Percentiles rank a stretch among this genome's conserved stretches.
Evolutionary conservation across 2,888 invertebrate genomes (phyloP).

Genomic region (Volucella inflata): DNA sequence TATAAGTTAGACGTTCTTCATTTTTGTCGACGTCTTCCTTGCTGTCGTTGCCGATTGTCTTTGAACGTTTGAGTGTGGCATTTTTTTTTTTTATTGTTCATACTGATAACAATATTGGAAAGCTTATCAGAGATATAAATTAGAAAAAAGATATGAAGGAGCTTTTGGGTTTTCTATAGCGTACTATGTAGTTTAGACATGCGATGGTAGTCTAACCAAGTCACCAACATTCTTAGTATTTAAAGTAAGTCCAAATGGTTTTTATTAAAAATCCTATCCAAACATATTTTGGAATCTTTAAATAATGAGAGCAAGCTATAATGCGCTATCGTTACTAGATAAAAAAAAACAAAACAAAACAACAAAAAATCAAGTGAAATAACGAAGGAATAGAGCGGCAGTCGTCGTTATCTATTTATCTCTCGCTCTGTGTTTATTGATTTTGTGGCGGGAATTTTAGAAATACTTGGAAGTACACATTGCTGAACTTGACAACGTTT

Average conservation of each 20-base stretch:
- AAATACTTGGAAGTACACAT: too few species aligned
- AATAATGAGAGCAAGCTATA: conserved; percentile 2
- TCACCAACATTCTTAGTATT: background rate
- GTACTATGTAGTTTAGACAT: background rate
- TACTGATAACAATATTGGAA: conserved; percentile 52
- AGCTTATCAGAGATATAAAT: conserved; percentile 77
- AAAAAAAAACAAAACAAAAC: conserved; percentile 10
- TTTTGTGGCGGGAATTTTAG: conserved; percentile 5
- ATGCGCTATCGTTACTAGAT: background rate
- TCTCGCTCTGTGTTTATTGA: background rate
- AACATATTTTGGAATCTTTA: background rate
- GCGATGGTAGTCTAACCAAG: background rate
- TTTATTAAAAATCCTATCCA: background rate
- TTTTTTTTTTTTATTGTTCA: conserved; percentile 18
- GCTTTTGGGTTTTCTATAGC: conserved; percentile 42
- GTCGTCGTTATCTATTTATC: conserved; percentile 13
- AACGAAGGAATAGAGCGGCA: background rate
- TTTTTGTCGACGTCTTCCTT: conserved; percentile 75
- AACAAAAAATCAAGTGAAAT: too few species aligned
- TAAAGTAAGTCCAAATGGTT: background rate
- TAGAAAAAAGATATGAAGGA: conserved; percentile 52
- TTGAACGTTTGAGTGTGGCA: conserved; percentile 24
- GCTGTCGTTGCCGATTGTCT: conserved; percentile 49
- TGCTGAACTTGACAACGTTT: conserved; percentile 35
- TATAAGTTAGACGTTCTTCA: conserved; percentile 70